Percentiles rank a stretch among this genome's conserved stretches.
phyloP scores from a whole-genome alignment of 2,888 invertebrate genomes.

The Hemaris fuciformis region DNA sequence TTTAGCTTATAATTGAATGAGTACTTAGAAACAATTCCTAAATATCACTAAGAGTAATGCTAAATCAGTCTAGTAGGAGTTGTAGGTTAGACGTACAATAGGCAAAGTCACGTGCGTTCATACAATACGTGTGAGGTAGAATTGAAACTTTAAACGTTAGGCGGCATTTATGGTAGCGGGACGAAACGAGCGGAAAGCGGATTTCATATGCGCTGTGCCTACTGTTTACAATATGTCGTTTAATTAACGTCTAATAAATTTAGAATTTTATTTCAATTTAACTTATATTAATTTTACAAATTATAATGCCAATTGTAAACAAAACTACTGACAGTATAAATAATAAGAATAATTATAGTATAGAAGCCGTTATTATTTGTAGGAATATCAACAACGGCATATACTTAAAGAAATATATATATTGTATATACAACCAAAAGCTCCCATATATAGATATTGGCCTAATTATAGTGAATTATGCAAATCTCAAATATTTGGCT shows the following conservation, averaged over 20 bases:
- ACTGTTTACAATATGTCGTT: constrained; percentile 1
- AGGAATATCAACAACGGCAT: background rate
- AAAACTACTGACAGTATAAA: background rate
- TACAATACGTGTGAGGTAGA: constrained; percentile 63
- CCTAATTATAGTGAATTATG: background rate
- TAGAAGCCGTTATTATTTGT: background rate
- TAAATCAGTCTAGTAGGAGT: constrained; percentile 79
- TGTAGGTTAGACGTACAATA: constrained; percentile 55
- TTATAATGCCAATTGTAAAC: background rate
- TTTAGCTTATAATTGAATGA: constrained; percentile 55
- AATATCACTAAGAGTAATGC: constrained; percentile 66
- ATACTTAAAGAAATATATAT: background rate
- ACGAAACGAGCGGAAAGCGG: background rate
- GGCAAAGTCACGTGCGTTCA: constrained; percentile 59
- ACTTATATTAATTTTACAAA: background rate
- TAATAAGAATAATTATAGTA: background rate
- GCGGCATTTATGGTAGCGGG: constrained; percentile 1
- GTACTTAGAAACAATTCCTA: constrained; percentile 46
- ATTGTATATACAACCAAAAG: background rate
- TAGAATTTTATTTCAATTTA: background rate
- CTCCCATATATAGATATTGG: background rate
- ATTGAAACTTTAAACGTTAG: constrained; percentile 18
- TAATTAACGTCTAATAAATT: background rate
- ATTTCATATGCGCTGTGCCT: background rate
- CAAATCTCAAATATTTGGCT: background rate